phyloP scores from a whole-genome alignment of 92 coral and sea anemone species.

The Siderastrea siderea region DNA sequence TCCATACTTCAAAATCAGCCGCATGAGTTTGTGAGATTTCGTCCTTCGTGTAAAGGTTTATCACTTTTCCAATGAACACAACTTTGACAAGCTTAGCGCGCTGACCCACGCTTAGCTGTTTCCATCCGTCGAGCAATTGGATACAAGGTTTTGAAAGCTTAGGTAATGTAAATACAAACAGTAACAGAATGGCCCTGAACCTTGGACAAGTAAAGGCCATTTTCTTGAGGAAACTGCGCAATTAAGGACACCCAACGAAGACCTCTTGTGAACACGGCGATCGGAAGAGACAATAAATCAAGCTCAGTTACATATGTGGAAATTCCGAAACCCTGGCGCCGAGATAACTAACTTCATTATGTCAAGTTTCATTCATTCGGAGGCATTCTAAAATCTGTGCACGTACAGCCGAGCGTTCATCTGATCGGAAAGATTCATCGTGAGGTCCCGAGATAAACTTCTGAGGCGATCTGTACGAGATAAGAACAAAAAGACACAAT shows the following conservation, averaged over 20 bases:
- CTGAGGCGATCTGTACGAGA: slow-evolving; percentile 65
- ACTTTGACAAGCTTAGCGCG: slow-evolving; percentile 86
- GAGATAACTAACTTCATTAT: slow-evolving; percentile 47
- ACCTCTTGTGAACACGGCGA: neutral
- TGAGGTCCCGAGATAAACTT: slow-evolving; percentile 51
- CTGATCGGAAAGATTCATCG: slow-evolving; percentile 38
- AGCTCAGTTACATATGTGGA: slow-evolving; percentile 40
- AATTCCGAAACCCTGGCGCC: slow-evolving; percentile 41
- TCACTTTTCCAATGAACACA: slow-evolving; percentile 91
- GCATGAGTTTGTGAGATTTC: slow-evolving; percentile 64
- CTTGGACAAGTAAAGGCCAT: slow-evolving; percentile 32
- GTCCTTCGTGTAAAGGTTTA: slow-evolving; percentile 65
- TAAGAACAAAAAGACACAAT: slow-evolving; percentile 71
- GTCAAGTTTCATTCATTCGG: slow-evolving; percentile 22
- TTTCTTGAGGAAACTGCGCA: slow-evolving; percentile 12
- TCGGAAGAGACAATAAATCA: slow-evolving; percentile 49
- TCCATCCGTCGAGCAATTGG: slow-evolving; percentile 82
- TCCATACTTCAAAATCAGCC: slow-evolving; percentile 86
- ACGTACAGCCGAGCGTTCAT: slow-evolving; percentile 22
- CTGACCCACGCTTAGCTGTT: slow-evolving; percentile 71
- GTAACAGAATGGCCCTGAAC: slow-evolving; percentile 11
- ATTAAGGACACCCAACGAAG: slow-evolving; percentile 18
- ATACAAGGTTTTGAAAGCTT: slow-evolving; percentile 85
- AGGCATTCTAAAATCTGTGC: slow-evolving; percentile 27
- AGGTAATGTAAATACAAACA: slow-evolving; percentile 57